A percentile compares a stretch with the other conserved stretches of the same genome.
Evolutionary conservation across 2,888 invertebrate species (phyloP).

Genomic region (Scrobipalpa atriplicella): DNA sequence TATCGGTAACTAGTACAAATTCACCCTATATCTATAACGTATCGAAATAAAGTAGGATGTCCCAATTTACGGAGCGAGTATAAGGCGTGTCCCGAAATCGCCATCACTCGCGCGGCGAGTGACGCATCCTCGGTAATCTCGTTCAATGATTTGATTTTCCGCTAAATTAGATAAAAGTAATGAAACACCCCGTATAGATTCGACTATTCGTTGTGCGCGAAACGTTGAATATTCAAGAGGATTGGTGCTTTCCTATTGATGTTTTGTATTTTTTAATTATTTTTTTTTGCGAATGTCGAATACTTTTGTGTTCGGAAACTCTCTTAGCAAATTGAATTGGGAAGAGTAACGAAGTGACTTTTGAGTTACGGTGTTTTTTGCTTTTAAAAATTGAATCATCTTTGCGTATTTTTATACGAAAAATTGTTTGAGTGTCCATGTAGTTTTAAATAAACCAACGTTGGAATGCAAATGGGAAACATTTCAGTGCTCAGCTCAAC

Average conservation of each 20-base stretch:
- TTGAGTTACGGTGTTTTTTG: not conserved
- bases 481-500: too few species aligned
- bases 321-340: slow-evolving; percentile 8
- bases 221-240: slow-evolving; percentile 42
- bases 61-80: not conserved
- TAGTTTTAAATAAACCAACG: not conserved
- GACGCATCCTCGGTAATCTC: slow-evolving; percentile 66
- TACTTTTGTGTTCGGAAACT: not conserved
- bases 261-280: not conserved
- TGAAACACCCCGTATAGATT: slow-evolving; percentile 63
- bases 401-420: not conserved
- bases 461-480: too few species aligned
- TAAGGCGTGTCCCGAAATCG: not conserved
- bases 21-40: too few species aligned
- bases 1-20: too few species aligned
- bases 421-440: too few species aligned
- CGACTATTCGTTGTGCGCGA: slow-evolving; percentile 52
- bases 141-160: slow-evolving; percentile 81
- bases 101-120: slow-evolving; percentile 2
- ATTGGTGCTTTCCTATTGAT: slow-evolving; percentile 35
- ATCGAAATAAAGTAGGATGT: too few species aligned
- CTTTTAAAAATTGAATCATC: not conserved
- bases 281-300: too few species aligned
- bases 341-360: not conserved
- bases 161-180: slow-evolving; percentile 81